Percentiles rank a stretch among this genome's conserved stretches.
phyloP scores from a whole-genome alignment of 2,888 invertebrate genomes.

The Mythimna ferrago region DNA sequence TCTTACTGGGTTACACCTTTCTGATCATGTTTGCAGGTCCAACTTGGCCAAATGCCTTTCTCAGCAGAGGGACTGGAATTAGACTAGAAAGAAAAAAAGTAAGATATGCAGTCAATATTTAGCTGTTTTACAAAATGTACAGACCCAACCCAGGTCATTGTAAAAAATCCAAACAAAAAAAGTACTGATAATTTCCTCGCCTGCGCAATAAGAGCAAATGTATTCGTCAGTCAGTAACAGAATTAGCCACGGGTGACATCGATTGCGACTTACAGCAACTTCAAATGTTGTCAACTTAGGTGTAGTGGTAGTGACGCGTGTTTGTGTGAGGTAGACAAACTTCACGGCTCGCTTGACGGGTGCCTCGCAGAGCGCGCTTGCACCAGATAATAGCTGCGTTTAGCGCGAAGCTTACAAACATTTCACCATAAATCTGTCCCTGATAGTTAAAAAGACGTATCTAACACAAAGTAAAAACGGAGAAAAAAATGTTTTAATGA shows the following conservation, averaged over 20 bases:
- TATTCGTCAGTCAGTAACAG: neutral
- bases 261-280: neutral
- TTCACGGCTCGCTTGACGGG: slow-evolving; percentile 55
- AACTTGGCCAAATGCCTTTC: too few relatives aligned
- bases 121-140: neutral
- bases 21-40: too few relatives aligned
- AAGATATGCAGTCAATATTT: neutral
- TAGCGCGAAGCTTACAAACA: slow-evolving; percentile 48
- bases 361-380: slow-evolving; percentile 27
- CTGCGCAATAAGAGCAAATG: neutral
- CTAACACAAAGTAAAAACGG: too few relatives aligned
- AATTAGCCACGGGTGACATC: slow-evolving; percentile 18
- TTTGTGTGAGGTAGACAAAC: slow-evolving; percentile 49
- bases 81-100: too few relatives aligned
- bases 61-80: too few relatives aligned
- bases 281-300: slow-evolving; percentile 30
- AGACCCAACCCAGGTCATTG: neutral
- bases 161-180: neutral
- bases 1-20: too few relatives aligned
- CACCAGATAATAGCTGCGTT: slow-evolving; percentile 61
- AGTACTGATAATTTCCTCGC: too few relatives aligned
- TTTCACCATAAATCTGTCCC: slow-evolving; percentile 22
- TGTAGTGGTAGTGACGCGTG: too few relatives aligned
- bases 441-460: too few relatives aligned
- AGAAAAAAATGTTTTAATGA: too few relatives aligned